A percentile compares a stretch with the other conserved stretches of the same genome.
Evolutionary conservation across 2,888 invertebrate genomes (phyloP).

Genomic region (Allophyes oxyacanthae): DNA sequence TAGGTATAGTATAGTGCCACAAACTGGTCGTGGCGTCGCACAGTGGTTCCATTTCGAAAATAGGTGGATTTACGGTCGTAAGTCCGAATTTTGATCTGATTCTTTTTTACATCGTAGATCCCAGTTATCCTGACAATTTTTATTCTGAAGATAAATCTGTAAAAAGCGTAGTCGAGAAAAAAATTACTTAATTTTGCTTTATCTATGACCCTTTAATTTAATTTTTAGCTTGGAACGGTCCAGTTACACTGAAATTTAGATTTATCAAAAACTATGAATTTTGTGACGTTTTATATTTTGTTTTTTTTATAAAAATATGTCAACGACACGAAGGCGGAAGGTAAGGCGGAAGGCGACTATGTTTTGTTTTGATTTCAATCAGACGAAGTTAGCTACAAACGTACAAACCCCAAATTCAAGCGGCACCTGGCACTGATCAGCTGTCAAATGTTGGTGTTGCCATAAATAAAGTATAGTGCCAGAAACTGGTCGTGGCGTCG

Average conservation of each 20-base stretch:
- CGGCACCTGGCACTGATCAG: background rate
- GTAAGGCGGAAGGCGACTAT: too few species aligned
- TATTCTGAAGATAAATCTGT: too few species aligned
- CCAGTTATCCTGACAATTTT: too few species aligned
- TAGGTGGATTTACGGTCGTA: too few species aligned
- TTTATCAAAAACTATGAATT: conserved; percentile 62
- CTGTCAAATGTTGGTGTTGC: background rate
- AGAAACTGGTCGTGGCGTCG: too few species aligned
- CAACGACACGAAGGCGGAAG: conserved; percentile 60
- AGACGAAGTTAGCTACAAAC: conserved; percentile 27
- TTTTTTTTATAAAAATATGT: conserved; percentile 66
- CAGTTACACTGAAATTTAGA: conserved; percentile 70
- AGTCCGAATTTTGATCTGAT: too few species aligned
- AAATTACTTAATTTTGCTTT: too few species aligned
- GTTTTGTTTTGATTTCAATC: conserved; percentile 60
- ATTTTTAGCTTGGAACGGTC: conserved; percentile 57
- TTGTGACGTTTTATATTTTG: conserved; percentile 68
- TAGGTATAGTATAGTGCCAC: background rate
- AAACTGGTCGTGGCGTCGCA: too few species aligned
- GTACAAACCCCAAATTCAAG: background rate
- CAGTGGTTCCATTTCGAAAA: too few species aligned
- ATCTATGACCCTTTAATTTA: too few species aligned
- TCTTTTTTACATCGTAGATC: too few species aligned
- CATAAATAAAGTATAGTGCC: background rate
- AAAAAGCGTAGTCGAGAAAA: too few species aligned